Evolutionary conservation across 1,140 invertebrate species (phyloP).

Genomic region (Conus ventricosus): DNA sequence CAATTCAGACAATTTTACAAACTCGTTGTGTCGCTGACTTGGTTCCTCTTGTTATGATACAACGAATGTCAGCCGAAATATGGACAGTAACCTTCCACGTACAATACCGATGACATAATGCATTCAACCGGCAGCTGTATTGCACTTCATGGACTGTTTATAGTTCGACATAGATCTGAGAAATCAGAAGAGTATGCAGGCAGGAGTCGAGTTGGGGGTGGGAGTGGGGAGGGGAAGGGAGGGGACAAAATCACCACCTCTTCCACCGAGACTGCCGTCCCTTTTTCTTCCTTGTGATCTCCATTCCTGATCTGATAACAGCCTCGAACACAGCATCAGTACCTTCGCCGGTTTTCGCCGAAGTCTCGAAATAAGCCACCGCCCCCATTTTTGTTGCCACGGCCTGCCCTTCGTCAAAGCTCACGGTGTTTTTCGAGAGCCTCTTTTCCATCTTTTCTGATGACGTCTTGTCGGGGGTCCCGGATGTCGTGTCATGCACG

Average conservation of each 20-base stretch:
- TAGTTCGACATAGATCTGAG: too few relatives aligned
- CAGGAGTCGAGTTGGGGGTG: too few relatives aligned
- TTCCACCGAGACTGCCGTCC: not conserved
- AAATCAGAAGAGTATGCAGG: too few relatives aligned
- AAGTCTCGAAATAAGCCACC: constrained; percentile 65
- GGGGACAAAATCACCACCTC: not conserved
- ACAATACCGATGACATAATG: too few relatives aligned
- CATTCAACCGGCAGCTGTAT: too few relatives aligned
- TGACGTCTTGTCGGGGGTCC: not conserved
- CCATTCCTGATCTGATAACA: not conserved
- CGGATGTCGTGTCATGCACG: not conserved
- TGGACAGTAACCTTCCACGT: too few relatives aligned
- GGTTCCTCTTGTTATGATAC: too few relatives aligned
- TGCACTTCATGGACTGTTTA: too few relatives aligned
- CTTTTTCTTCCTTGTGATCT: not conserved
- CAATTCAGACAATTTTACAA: too few relatives aligned
- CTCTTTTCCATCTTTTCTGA: not conserved
- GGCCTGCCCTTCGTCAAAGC: constrained; percentile 53
- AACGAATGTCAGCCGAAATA: too few relatives aligned
- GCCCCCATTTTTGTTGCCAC: constrained; percentile 57
- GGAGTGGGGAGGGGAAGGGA: too few relatives aligned
- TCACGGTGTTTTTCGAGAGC: constrained; percentile 32
- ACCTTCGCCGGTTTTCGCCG: constrained; percentile 63
- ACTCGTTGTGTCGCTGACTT: too few relatives aligned
- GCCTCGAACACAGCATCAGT: constrained; percentile 7